Evolutionary conservation across 2,888 invertebrate genomes (phyloP), one percentile per base, ranked within the genome.

Genomic region (Isoperla grammatica): DNA sequence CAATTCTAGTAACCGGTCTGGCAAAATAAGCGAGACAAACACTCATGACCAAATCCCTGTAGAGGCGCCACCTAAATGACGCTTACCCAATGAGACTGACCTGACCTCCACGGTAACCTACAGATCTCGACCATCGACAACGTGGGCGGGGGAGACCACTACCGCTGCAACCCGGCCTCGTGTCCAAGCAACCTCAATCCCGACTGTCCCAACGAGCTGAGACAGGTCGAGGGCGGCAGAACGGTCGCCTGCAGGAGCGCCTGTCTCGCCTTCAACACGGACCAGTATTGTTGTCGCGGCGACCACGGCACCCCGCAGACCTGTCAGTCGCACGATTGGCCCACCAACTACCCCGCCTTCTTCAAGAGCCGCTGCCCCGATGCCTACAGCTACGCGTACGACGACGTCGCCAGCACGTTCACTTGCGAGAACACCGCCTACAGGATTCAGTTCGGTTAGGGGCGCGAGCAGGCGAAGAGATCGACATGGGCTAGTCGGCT

Each of bases 381-480:
- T 59, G 79, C 79, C 6, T 79, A 79, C 70, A 76, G 76, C 59
- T 80, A 79, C 64, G 78, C 78, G 13, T 79, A 79, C 64, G 80
- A 80, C 69, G 79, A 80, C 64, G 66, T 70, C 29, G 73, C 75
- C 54, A 77, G 76, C 65, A 76, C 76, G 0, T 78, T 76, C 65
- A 77, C 76, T 43, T 80, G 80, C 56, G 20, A 11, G 19, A 57
- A 58, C 20, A 56, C 61, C 23, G 55, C 46, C 17, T 63, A 61
- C 35, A 54, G 29, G 4, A 56, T 63, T 13, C 50, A 23, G 11
- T 58, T 63, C n/a, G 56, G 58, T 5, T 63, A 42, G n/a, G n/a
- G n/a, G n/a, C n/a, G n/a, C n/a, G n/a, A n/a, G n/a, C n/a, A n/a
- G n/a, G n/a, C n/a, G n/a, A n/a, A n/a, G n/a, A n/a, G n/a, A n/a